Evolutionary conservation across 1,140 invertebrate genomes (phyloP).

Genomic region (Oscheius sp.): DNA sequence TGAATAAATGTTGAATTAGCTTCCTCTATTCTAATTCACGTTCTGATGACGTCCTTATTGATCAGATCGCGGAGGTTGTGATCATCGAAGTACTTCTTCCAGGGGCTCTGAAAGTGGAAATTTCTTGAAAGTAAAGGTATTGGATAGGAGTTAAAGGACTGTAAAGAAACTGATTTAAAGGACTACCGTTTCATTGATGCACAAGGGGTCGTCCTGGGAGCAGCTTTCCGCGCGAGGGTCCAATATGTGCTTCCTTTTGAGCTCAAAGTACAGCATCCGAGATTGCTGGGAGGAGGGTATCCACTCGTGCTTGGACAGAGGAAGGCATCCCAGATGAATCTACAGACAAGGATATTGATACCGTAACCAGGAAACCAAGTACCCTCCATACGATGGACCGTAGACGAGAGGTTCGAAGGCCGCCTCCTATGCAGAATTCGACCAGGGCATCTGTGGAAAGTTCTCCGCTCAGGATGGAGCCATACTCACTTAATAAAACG

Average conservation of each 20-base stretch:
- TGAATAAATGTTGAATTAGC: conserved; percentile 9
- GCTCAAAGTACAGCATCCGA: not conserved
- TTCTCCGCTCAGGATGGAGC: not conserved
- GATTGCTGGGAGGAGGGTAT: not conserved
- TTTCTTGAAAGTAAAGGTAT: too few relatives aligned
- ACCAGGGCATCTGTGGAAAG: conserved; percentile 4
- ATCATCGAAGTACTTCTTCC: conserved; percentile 79
- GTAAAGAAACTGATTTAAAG: too few relatives aligned
- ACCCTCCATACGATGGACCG: conserved; percentile 33
- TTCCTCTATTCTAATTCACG: conserved; percentile 62
- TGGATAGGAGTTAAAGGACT: too few relatives aligned
- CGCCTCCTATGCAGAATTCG: conserved; percentile 8
- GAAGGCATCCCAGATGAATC: conserved; percentile 20
- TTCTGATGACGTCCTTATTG: conserved; percentile 76
- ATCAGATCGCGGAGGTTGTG: conserved; percentile 73
- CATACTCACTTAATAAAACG: conserved; percentile 4
- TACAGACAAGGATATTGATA: not conserved
- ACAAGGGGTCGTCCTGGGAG: too few relatives aligned
- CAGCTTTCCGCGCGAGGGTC: conserved; percentile 4
- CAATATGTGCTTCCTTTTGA: conserved; percentile 7
- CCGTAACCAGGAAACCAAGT: not conserved
- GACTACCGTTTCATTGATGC: too few relatives aligned
- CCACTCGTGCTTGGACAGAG: conserved; percentile 16
- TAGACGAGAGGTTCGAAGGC: conserved; percentile 7
- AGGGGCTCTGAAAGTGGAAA: conserved; percentile 68